Base-by-base conservation (phyloP, 2,888 invertebrate species). In the Lithophane semibrunnea region DNA sequence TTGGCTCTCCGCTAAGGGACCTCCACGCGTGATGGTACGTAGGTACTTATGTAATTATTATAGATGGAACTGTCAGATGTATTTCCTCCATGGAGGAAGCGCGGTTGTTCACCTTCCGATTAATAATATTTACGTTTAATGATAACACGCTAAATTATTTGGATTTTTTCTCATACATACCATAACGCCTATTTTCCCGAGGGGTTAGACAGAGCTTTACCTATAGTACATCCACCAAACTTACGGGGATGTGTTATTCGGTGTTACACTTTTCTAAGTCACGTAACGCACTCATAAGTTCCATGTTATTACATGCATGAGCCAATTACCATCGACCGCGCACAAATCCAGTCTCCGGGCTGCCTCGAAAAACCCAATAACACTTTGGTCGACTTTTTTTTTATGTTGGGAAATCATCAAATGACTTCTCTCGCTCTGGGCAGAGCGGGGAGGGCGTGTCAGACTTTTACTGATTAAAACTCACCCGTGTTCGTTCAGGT, bases 11-110 rank as follows among this genome's bases (percentile, higher is more conserved):
- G 68, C 52, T 56, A 18, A n/a, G 84, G 72, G 68, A 70, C 24
- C 49, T 49, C 64, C 44, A 44, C 42, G 42, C 42, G 68, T 52
- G 61, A 60, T 24, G 2, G 3, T 18, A n/a, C 7, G 52, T 54
- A 71, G 29, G n/a, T 29, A 29, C 18, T 80, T 83, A 76, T 58
- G 71, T 84, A 68, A 76, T 81, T 82, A 85, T 75, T 74, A 75
- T 70, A 13, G 74, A 85, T 82, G 13, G 68, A 71, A 56, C 67
- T 82, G 74, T 73, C 60, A 61, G 54, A 42, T 4, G 52, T 24
- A 37, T 21, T 44, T 63, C 18, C 56, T 63, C 44, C 13, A 16
- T 10, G 3, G 49, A 37, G 42, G 21, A 67, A 37, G 29, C 12
- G 63, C 10, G 85, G 75, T 85, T 52, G 42, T 82, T 84, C 37